Base-by-base conservation (phyloP, 2,888 invertebrate genomes). In the Cryptocheilus praepositus region DNA sequence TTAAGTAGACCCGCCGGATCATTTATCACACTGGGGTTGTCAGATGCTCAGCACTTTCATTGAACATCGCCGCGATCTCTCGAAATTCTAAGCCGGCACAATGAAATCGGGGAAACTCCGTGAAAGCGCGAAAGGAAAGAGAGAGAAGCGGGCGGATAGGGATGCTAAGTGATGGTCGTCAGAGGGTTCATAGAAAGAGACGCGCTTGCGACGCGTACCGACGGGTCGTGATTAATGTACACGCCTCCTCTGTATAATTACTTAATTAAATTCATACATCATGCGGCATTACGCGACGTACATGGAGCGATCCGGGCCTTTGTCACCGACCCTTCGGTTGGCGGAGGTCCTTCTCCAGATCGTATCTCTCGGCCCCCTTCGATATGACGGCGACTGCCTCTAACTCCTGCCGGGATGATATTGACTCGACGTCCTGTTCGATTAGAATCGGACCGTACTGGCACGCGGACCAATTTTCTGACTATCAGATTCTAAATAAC, bases 241-340 rank as follows among this genome's bases (percentile, higher is more conserved):
- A 65, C 66, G 64, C 52, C 64, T 65, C 64, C 59, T 74, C 70
- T 77, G 75, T 77, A 79, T 81, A 85, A 83, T 83, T 81, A 79
- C 80, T 84, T 84, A 83, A 85, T 85, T 83, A 85, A 84, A 82
- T 83, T 82, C 83, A 83, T 83, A 79, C 67, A 84, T 84, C 83
- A 85, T 62, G 66, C 60, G 79, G 79, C 71, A 83, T 82, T 83
- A 81, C 57, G 60, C 73, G 69, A 71, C 57, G 61, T 64, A 60
- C 71, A 67, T 45, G 25, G 64, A 61, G 19, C 49, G 16, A 71
- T 75, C 60, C 70, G 67, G 53, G 72, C 71, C 70, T 76, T 74
- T 74, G 71, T 75, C 36, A 74, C 72, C 63, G 68, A 76, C 73
- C 77, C 68, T 65, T 70, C 57, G 44, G 70, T 77, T 73, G 43